phyloP scores from a whole-genome alignment of 37 sponge, comb jelly and placozoan species.

The Axinella damicornis region DNA sequence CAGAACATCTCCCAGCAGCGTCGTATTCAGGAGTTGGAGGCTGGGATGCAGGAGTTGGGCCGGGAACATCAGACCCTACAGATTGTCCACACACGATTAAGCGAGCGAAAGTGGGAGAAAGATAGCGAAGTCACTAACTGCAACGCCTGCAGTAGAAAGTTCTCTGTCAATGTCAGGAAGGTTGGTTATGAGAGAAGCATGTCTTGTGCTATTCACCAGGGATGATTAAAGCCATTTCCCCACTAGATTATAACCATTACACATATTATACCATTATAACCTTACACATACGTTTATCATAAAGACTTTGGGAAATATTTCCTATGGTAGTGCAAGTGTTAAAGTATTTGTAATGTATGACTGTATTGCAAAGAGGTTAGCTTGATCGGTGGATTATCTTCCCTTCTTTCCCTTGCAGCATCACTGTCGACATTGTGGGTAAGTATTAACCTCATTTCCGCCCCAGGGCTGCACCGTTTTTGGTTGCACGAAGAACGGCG shows the following conservation, averaged over 20 bases:
- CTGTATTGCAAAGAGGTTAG: no score
- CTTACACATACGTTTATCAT: no score
- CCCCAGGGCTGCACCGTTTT: no score
- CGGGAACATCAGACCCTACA: conserved; percentile 72
- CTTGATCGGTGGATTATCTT: not conserved
- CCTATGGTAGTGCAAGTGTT: no score
- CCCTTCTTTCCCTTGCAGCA: conserved; percentile 30
- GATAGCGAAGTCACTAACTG: conserved; percentile 73
- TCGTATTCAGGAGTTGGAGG: conserved; percentile 38
- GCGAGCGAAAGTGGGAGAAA: conserved; percentile 75
- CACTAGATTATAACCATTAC: not conserved
- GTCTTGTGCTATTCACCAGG: no score
- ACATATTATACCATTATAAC: no score
- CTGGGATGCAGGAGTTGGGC: conserved; percentile 61
- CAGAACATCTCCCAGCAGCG: conserved; percentile 6
- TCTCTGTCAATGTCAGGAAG: conserved; percentile 66
- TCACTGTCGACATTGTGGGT: conserved; percentile 87
- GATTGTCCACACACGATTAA: conserved; percentile 45
- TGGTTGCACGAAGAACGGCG: no score
- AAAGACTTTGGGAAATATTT: no score
- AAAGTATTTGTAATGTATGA: no score
- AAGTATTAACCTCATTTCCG: no score
- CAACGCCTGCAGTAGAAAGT: conserved; percentile 37
- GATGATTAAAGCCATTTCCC: not conserved
- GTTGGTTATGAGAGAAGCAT: no score